Conservation (phyloP, 2,888 invertebrate species). For the Yponomeuta evonymella region DNA sequence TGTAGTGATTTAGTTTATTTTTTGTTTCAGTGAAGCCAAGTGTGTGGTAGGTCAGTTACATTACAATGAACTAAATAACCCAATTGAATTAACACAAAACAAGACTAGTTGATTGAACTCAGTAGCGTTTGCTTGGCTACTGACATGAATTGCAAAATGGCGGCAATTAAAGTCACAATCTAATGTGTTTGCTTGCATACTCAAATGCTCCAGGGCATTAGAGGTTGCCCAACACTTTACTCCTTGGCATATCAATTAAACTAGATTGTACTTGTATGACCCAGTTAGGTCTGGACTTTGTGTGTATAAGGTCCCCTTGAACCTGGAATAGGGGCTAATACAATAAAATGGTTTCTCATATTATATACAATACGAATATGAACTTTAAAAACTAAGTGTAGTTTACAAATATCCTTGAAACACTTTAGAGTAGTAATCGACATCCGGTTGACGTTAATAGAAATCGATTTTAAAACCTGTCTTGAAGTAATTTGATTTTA, state of each 20-base stretch:
- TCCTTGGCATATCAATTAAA: slow-evolving; percentile 57
- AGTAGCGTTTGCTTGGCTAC: not conserved
- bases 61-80: not conserved
- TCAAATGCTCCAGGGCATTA: slow-evolving; percentile 26
- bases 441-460: slow-evolving; percentile 28
- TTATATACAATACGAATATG: slow-evolving; percentile 22
- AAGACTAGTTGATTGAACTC: not conserved
- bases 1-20: slow-evolving; percentile 1
- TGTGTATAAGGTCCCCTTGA: not conserved
- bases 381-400: slow-evolving; percentile 44
- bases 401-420: slow-evolving; percentile 50
- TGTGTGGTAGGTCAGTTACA: not conserved
- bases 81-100: not conserved
- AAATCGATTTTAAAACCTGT: slow-evolving; percentile 17
- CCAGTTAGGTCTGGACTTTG: slow-evolving; percentile 34
- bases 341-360: not conserved
- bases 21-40: not conserved
- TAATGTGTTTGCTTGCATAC: slow-evolving; percentile 8
- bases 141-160: slow-evolving; percentile 8
- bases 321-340: not conserved
- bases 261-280: slow-evolving; percentile 37
- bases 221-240: slow-evolving; percentile 45
- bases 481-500: not conserved
- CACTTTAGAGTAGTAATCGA: slow-evolving; percentile 44
- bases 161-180: slow-evolving; percentile 4